Conservation (phyloP, 2,888 invertebrate genomes). For the Acrobasis consociella region DNA sequence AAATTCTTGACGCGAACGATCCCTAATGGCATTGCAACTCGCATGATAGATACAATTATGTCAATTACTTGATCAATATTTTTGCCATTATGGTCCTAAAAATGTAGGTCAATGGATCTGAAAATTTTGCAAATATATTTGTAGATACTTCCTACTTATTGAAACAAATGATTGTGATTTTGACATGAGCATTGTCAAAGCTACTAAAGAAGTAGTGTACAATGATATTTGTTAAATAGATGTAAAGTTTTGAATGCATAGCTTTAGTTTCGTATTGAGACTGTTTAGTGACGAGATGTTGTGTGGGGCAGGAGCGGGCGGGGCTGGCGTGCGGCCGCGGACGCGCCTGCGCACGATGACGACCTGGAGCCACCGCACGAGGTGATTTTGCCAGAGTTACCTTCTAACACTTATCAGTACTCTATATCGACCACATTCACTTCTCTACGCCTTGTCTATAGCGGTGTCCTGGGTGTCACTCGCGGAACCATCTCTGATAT, state of each 20-base stretch:
- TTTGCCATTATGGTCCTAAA: neutral
- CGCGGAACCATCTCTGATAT: conserved; percentile 47
- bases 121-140: neutral
- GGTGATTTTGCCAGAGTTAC: conserved; percentile 83
- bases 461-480: conserved; percentile 71
- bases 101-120: neutral
- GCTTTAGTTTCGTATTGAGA: conserved; percentile 33
- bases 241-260: conserved; percentile 39
- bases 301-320: conserved; percentile 78
- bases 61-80: conserved; percentile 1
- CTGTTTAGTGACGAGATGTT: conserved; percentile 61
- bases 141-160: neutral
- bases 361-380: conserved; percentile 75
- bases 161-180: neutral
- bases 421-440: conserved; percentile 66
- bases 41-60: neutral
- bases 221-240: conserved; percentile 31
- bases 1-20: conserved; percentile 51
- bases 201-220: neutral
- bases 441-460: conserved; percentile 65
- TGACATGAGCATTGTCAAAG: conserved; percentile 4
- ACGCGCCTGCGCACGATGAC: conserved; percentile 71
- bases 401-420: conserved; percentile 64
- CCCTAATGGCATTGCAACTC: conserved; percentile 20
- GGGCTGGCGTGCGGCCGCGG: conserved; percentile 65